Conservation (phyloP, 2,888 invertebrate species). For the Conomelus anceps region DNA sequence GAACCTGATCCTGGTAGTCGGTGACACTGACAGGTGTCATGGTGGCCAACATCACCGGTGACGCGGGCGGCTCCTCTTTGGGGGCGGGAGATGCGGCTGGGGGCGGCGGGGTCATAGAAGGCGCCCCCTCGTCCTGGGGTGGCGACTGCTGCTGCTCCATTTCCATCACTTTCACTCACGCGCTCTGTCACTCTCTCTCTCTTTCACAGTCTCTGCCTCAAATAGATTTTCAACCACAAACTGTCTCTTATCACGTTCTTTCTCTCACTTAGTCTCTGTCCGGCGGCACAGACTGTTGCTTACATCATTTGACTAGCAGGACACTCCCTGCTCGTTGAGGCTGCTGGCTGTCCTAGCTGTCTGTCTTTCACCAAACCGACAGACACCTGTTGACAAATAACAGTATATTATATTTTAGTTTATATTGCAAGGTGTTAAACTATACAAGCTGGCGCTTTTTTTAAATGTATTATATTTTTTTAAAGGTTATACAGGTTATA, state of each 20-base stretch:
- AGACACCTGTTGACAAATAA: not conserved
- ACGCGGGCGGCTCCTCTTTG: slow-evolving; percentile 45
- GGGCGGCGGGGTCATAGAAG: slow-evolving; percentile 16
- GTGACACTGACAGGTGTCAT: slow-evolving; percentile 79
- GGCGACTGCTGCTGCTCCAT: slow-evolving; percentile 12
- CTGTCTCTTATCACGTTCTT: not conserved
- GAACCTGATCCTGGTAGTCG: slow-evolving; percentile 35
- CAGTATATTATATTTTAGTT: not conserved
- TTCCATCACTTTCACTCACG: not conserved
- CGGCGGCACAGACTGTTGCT: not conserved
- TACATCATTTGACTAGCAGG: not conserved
- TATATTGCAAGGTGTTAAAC: not conserved
- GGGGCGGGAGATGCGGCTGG: slow-evolving; percentile 19
- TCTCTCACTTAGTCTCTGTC: not conserved
- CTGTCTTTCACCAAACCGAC: not conserved
- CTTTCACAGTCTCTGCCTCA: no score
- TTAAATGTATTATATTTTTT: no score
- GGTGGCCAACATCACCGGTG: slow-evolving; percentile 71
- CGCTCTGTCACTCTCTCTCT: not conserved
- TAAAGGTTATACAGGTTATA: no score
- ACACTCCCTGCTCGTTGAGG: not conserved
- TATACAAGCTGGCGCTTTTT: no score
- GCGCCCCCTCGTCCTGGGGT: not conserved
- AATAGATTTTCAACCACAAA: not conserved
- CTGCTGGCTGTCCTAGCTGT: not conserved